Base-by-base conservation (phyloP, 2,797 vertebrate species). In the Dryobates pubescens region DNA sequence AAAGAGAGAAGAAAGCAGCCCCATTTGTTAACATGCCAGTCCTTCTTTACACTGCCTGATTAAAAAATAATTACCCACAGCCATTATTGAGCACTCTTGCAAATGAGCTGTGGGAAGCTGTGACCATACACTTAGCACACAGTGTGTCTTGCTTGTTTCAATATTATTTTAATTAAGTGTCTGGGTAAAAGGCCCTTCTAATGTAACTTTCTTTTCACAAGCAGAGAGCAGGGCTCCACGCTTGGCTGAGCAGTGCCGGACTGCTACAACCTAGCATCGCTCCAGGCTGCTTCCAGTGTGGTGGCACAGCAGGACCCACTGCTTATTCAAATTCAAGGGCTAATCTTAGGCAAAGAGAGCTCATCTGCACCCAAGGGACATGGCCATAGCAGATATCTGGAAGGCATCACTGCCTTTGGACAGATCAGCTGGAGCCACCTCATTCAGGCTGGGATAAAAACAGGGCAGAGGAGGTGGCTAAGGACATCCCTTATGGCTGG, bases 61-160 rank as follows among this genome's bases (percentile, higher is more conserved):
- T 97, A 95, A 96, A 97, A 97, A 96, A 94, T 97, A 97, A 97
- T 97, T 96, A 96, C 92, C 90, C 77, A 2, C 93, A 87, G 90
- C 92, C 90, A 95, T 96, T 93, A 94, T 79, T 78, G 94, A 96
- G 94, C 88, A 90, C 93, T 96, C 88, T 96, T 90, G 86, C 94
- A 96, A 96, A 96, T 94, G 94, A 96, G 95, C 94, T 95, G 93
- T 93, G 94, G 94, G 94, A 95, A 95, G 94, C 93, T 91, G 92
- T 47, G 88, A 76, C 89, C 81, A 2, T 68, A 72, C 7, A 57
- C 92, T 88, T 70, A 83, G 93, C 77, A 92, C 92, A 91, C 84
- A 78, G 65, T 90, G 91, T 87, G 81, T 89, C 91, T 90, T 93
- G 67, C 88, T 91, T 96, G 86, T 95, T 96, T 92, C 88, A 91